A percentile compares a stretch with the other conserved stretches of the same genome.
These are phyloP conservation scores for Channallabes apus DNA, from an alignment of 2,797 vertebrate species.

Conservation along the genomic window DNA sequence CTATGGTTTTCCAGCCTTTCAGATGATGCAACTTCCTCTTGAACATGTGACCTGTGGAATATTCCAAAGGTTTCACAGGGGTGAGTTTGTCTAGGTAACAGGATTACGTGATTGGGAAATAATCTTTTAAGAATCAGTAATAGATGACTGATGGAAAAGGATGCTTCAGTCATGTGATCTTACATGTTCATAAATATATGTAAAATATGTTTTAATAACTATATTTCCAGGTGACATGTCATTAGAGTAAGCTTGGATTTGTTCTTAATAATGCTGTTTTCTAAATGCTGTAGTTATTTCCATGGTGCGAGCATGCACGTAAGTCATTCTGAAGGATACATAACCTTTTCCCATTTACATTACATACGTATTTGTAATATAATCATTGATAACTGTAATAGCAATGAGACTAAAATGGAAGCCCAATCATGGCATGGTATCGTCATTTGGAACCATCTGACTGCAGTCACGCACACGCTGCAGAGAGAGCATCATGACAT, in stretches of 20 bases:
- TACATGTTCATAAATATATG: not conserved
- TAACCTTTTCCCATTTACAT: not conserved
- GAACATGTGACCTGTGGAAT: slow-evolving; percentile 3
- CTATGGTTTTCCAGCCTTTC: not conserved
- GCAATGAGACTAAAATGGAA: not conserved
- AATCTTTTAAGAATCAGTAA: not conserved
- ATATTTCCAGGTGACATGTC: not conserved
- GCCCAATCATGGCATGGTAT: not conserved
- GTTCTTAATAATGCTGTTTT: not conserved
- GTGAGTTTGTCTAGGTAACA: not conserved
- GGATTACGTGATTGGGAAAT: not conserved
- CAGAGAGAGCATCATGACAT: slow-evolving; percentile 49
- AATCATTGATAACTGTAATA: not conserved
- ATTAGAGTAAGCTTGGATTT: not conserved
- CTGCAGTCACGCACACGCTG: slow-evolving; percentile 35
- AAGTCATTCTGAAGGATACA: not conserved
- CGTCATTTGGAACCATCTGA: slow-evolving; percentile 11
- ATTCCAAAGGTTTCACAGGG: not conserved
- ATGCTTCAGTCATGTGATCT: not conserved
- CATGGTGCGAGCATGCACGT: not conserved
- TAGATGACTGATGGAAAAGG: not conserved
- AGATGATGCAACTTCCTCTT: not conserved
- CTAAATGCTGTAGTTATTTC: not conserved
- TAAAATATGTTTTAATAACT: not conserved
- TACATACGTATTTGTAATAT: not conserved